phyloP scores from a whole-genome alignment of 2,113 vertebrate species.

The Triplophysa rosa region DNA sequence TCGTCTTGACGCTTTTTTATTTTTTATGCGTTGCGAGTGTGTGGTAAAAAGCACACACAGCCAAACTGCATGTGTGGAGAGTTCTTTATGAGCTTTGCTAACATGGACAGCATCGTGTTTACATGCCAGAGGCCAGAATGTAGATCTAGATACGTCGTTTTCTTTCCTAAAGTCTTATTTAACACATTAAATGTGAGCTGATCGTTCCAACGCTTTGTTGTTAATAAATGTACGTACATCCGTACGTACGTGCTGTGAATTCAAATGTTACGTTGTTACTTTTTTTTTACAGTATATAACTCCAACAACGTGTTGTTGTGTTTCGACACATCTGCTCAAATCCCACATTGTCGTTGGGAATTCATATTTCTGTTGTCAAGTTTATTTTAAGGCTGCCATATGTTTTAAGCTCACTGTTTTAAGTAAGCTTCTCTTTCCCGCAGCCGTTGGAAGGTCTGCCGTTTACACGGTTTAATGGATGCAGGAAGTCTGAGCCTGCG shows the following conservation, averaged over 20 bases:
- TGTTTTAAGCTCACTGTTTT: constrained; percentile 56
- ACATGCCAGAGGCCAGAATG: constrained; percentile 31
- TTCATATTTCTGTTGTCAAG: neutral
- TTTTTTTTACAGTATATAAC: constrained; percentile 17
- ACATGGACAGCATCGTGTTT: constrained; percentile 23
- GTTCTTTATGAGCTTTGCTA: constrained; percentile 7
- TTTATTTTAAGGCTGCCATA: constrained; percentile 13
- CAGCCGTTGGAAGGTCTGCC: constrained; percentile 23
- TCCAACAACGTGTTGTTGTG: constrained; percentile 31
- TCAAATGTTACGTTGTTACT: neutral
- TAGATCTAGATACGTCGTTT: neutral
- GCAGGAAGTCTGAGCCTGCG: constrained; percentile 22
- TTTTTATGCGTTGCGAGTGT: constrained; percentile 1
- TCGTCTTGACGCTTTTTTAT: neutral
- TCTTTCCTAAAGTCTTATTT: neutral
- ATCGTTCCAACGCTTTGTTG: constrained; percentile 1
- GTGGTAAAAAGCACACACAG: constrained; percentile 3
- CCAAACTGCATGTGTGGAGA: constrained; percentile 27
- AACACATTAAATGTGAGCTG: constrained; percentile 20
- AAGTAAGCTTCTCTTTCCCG: constrained; percentile 49
- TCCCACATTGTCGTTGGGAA: constrained; percentile 38
- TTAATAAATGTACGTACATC: constrained; percentile 2
- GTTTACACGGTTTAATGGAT: neutral
- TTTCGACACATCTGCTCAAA: constrained; percentile 39
- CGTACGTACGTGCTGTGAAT: constrained; percentile 10